Evolutionary conservation across 2,113 vertebrate species (phyloP).

Genomic region (Muntiacus muntjak): DNA sequence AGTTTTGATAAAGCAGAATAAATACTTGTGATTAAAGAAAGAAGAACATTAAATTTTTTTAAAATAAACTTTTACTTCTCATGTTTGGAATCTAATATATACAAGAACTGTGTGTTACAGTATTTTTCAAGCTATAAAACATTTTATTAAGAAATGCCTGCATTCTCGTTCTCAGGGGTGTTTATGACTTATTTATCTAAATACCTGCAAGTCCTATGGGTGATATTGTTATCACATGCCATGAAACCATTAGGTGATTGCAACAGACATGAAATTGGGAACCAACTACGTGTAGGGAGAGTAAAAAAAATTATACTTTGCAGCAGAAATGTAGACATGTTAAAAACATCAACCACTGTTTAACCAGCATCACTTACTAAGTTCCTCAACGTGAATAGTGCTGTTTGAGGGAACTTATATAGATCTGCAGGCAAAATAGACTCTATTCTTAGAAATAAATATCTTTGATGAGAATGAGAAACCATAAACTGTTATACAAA

Average conservation of each 20-base stretch:
- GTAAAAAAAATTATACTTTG: not conserved
- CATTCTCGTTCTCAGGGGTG: not conserved
- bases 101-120: not conserved
- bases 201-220: not conserved
- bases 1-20: not conserved
- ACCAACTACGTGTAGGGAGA: not conserved
- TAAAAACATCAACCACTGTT: not conserved
- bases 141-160: constrained; percentile 8
- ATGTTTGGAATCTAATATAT: not conserved
- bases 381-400: not conserved
- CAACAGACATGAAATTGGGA: not conserved
- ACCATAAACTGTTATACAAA: not conserved
- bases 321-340: not conserved
- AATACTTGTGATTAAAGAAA: not conserved
- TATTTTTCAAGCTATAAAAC: not conserved
- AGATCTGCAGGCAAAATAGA: not conserved
- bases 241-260: not conserved
- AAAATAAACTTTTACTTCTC: not conserved
- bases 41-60: not conserved
- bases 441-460: not conserved
- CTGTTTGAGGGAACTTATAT: not conserved
- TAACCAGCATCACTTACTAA: not conserved
- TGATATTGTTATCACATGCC: not conserved
- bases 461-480: not conserved
- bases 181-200: not conserved